Base-by-base conservation (phyloP, 2,113 vertebrate genomes). In the Microcebus ravelobensis region DNA sequence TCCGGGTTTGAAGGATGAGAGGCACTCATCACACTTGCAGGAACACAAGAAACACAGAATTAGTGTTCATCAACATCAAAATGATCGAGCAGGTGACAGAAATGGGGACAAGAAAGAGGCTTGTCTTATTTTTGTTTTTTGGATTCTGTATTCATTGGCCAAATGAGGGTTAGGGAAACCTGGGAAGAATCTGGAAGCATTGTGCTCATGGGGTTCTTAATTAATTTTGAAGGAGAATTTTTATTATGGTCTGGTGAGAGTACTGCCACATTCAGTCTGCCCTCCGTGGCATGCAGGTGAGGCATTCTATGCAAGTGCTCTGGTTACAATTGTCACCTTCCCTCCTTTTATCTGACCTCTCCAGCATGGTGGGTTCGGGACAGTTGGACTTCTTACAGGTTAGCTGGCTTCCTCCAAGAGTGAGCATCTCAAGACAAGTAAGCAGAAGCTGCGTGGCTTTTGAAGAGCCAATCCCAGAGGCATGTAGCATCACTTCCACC, bases 91-190 rank as follows among this genome's bases (percentile, higher is more conserved):
- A 31, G 17, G 92, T 83, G 71, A 39, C 71, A 91, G 95, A 90
- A 81, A 73, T 36, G 27, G 39, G 36, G 81, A 89, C 63, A 82
- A 74, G 80, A 18, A 94, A 74, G 45, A 48, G 39, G 20, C 52
- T 95, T 96, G 29, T 95, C 67, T 96, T 74, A 68, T 90, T 92
- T 94, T 91, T 63, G 5, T 52, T 61, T 61, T 63, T 61, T 90
- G 79, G 87, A 25, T 65, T 98, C 95, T 97, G 52, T 96, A 97
- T 97, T 98, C 95, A 95, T 8, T 83, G 71, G 90, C 52, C 85
- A 96, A 94, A 93, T 57, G 36, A 39, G 21, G 20, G 21, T 42
- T 85, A 39, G 88, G 90, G 29, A 76, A 97, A 81, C 82, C 93
- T 77, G 95, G 87, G 92, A 97, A 96, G 77, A 91, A n/a, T 74